Base-by-base conservation (phyloP, 2,113 vertebrate species). In the Callithrix jacchus region DNA sequence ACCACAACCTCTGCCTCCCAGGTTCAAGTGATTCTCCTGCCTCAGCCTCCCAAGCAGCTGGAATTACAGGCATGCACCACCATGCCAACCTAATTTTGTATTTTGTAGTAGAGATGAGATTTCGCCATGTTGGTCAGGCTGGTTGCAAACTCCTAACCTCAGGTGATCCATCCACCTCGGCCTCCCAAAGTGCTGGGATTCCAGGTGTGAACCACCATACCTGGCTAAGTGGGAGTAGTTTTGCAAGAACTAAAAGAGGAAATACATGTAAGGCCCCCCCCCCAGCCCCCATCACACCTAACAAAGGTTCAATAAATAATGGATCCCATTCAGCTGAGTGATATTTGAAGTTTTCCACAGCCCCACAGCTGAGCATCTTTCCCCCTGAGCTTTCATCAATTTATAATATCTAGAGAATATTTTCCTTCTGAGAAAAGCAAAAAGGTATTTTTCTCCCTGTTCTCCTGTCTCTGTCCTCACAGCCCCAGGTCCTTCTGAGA, bases 341-440 rank as follows among this genome's bases (percentile, higher is more conserved):
- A 70, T 4, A 61, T 11, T 45, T 54, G 16, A 37, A 13, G 58
- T 87, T 73, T 64, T 3, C 32, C 12, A 42, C 27, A 68, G 37
- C 11, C 37, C 61, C 35, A 87, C 4, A 92, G 47, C 20, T 58
- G 91, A 49, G 12, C n/a, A 20, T 84, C 56, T 80, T 1, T 23
- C 23, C 3, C 8, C 23, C 27, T 37, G 4, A 74, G 80, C 20
- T 84, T 74, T 30, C 77, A 49, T 37, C 42, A 66, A 18, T 80
- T 93, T 87, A 82, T 74, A 71, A 40, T 45, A 85, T 23, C 42
- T 45, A 89, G 64, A 68, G 40, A 93, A 66, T 84, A 32, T 87
- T 92, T 97, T 93, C 45, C 80, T 92, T 93, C 66, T 84, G 37
- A 87, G 83, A 52, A 94, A 94, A 94, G 49, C 8, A 64, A 91